Conservation (phyloP, 2,113 vertebrate genomes). For the Zonotrichia leucophrys region DNA sequence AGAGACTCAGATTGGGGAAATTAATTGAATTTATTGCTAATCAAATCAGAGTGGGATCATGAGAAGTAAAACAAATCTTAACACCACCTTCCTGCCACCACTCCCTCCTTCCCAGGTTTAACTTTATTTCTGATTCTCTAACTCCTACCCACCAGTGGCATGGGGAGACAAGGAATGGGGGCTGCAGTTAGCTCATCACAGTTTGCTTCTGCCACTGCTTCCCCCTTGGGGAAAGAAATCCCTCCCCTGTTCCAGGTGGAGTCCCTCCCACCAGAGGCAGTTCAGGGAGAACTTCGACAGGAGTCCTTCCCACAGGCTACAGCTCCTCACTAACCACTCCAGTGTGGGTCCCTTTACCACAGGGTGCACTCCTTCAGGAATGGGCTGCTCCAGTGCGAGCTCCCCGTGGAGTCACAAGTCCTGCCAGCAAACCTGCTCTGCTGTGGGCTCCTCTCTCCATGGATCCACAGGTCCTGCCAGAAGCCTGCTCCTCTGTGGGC, state of each 20-base stretch:
- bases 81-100: neutral
- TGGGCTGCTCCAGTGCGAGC: neutral
- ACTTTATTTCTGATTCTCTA: neutral
- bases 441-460: neutral
- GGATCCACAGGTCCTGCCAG: neutral
- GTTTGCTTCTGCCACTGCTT: neutral
- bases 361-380: neutral
- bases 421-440: neutral
- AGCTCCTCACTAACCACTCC: neutral
- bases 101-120: neutral
- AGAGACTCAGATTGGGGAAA: neutral
- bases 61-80: neutral
- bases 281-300: neutral
- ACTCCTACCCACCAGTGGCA: neutral
- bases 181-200: neutral
- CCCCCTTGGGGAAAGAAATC: neutral
- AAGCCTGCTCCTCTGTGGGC: neutral
- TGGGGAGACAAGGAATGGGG: neutral
- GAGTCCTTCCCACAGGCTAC: neutral
- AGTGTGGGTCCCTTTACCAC: neutral
- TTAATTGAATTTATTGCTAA: neutral
- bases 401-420: fast-evolving
- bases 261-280: neutral
- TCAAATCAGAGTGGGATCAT: neutral
- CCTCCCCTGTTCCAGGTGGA: neutral